These are phyloP conservation scores for Spizella passerina DNA, from an alignment of 2,797 vertebrate species.

Conservation along the genomic window DNA sequence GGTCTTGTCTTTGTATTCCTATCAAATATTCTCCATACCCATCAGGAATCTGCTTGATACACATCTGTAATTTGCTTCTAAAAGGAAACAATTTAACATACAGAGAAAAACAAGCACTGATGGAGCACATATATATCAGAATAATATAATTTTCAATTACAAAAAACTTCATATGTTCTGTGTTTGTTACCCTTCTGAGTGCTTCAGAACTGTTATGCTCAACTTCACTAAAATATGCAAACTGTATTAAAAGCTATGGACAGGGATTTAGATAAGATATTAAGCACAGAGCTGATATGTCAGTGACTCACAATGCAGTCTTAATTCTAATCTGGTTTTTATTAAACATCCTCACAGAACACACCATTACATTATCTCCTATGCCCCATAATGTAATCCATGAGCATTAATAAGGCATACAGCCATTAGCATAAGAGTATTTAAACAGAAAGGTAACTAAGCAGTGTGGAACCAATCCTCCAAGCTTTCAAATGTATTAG, in stretches of 20 bases:
- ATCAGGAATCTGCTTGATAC: not conserved
- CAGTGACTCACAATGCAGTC: not conserved
- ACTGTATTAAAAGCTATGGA: not conserved
- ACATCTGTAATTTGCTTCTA: not conserved
- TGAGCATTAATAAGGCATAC: not conserved
- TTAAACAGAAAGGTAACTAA: not conserved
- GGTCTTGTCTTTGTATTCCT: not conserved
- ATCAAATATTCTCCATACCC: not conserved
- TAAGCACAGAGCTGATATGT: not conserved
- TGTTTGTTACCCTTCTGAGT: not conserved
- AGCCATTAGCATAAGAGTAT: not conserved
- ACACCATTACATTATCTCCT: not conserved
- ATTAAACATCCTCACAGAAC: not conserved
- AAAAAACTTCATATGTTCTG: not conserved
- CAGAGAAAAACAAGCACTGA: not conserved
- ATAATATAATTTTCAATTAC: not conserved
- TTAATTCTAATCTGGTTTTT: slow-evolving; percentile 20
- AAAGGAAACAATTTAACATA: not conserved
- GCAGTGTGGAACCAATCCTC: not conserved
- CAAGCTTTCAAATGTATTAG: not conserved
- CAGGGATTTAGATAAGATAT: slow-evolving; percentile 1
- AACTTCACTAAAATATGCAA: not conserved
- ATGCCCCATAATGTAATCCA: not conserved
- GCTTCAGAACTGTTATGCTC: not conserved
- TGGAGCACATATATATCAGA: not conserved